Evolutionary conservation across 2,113 vertebrate species (phyloP), one percentile per base, ranked within the genome.

Genomic region (Oenanthe oenanthe): DNA sequence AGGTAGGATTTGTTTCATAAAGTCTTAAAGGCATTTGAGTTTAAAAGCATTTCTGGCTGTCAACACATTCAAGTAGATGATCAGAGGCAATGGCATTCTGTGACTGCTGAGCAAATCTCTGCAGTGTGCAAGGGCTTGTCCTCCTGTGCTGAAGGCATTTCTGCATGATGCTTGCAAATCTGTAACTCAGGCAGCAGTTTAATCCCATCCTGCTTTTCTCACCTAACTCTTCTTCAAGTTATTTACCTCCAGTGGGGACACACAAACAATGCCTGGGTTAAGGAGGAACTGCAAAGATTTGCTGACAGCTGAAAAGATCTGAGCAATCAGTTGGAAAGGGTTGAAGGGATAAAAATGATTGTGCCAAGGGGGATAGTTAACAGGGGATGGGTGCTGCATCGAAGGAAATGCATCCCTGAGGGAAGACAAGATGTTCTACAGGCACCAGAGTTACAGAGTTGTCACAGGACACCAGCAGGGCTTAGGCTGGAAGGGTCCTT

Each of bases 31-130:
- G 71, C 36, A 32, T 88, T 79, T 68, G 54, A 57, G 32, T 94
- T 94, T 89, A 76, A 93, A 95, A 93, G 66, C 66, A 48, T 82
- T 63, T 42, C 63, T 56, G 10, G n/a, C 71, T 82, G 58, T 62
- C 89, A 89, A 47, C 54, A 88, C 45, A 24, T 29, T 12, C 57
- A 48, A 87, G 68, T 31, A 12, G 45, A 17, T 0, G 72, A 85
- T 66, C n/a, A 73, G 51, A 92, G 63, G 54, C 74, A 38, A 40
- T 26, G 38, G 2, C 63, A 71, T 4, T 87, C 36, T 1, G 1
- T 8, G 34, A 80, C 48, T 92, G 58, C 67, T 28, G 60, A 56
- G 78, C 31, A 80, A 43, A 85, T 62, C 63, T 74, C 74, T 6
- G 51, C 89, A 28, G 13, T 1, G 34, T 31, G 29, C 45, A 25